Conservation (phyloP, 2,113 vertebrate genomes). For the Tinamus guttatus region DNA sequence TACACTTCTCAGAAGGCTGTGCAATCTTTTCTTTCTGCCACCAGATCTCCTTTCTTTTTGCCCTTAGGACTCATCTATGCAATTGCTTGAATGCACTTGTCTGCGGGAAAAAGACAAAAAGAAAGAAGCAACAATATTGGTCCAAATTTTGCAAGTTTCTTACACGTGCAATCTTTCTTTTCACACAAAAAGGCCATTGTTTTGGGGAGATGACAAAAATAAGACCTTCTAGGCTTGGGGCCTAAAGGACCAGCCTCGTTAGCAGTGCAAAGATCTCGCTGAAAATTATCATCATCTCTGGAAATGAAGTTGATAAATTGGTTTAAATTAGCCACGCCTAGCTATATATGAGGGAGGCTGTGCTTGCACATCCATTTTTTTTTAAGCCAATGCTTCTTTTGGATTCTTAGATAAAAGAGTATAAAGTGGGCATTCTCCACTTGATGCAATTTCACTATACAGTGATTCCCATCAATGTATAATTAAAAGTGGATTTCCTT, state of each 20-base stretch:
- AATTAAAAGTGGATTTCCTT: conserved; percentile 87
- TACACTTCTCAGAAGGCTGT: neutral
- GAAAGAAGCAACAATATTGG: neutral
- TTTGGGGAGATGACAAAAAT: neutral
- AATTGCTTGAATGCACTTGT: neutral
- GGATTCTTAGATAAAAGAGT: conserved; percentile 72
- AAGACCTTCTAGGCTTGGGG: neutral
- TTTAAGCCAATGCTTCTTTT: conserved; percentile 56
- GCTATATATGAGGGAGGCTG: conserved; percentile 25
- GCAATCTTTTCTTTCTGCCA: neutral
- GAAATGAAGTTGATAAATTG: conserved; percentile 31
- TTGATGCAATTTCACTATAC: conserved; percentile 76
- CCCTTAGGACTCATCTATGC: neutral
- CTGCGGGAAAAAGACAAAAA: neutral
- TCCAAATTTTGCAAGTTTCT: neutral
- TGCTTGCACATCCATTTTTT: conserved; percentile 59
- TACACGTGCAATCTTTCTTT: neutral
- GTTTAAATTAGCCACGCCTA: conserved; percentile 61
- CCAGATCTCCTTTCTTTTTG: neutral
- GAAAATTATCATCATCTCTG: conserved; percentile 37
- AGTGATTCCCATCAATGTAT: conserved; percentile 81
- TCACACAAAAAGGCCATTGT: neutral
- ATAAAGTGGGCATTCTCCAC: conserved; percentile 76
- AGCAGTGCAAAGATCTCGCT: neutral
- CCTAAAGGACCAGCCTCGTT: conserved; percentile 1